A percentile compares a stretch with the other conserved stretches of the same genome.
Conservation (phyloP, 2,113 vertebrate genomes). For the Apodemus sylvaticus region DNA sequence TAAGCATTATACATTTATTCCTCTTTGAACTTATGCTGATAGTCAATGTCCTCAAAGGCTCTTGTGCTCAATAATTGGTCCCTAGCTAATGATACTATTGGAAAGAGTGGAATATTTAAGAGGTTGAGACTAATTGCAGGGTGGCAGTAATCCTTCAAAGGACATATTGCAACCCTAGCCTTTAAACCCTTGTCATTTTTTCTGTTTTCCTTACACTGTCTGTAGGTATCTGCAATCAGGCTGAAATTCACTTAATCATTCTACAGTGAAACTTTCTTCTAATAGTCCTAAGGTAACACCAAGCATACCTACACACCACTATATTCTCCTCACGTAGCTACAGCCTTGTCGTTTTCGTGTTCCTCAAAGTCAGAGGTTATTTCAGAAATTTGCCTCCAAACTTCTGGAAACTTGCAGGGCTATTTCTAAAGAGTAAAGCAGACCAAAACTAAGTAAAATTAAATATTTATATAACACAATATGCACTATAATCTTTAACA, state of each 20-base stretch:
- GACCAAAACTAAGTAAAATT: slow-evolving; percentile 41
- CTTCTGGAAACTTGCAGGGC: neutral
- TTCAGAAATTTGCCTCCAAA: neutral
- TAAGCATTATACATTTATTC: neutral
- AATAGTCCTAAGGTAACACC: neutral
- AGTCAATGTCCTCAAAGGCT: neutral
- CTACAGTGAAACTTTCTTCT: neutral
- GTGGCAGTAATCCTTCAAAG: neutral
- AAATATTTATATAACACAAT: slow-evolving; percentile 49
- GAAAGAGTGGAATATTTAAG: neutral
- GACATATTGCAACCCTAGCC: neutral
- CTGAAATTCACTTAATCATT: neutral
- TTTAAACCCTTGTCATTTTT: too few species aligned
- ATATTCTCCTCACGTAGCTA: neutral
- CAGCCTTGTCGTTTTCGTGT: neutral
- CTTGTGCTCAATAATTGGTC: neutral
- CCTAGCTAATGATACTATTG: neutral
- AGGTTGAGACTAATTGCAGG: neutral
- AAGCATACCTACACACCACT: too few species aligned
- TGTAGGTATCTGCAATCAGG: neutral
- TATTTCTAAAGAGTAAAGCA: slow-evolving; percentile 7
- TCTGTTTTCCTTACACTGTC: neutral
- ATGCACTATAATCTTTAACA: slow-evolving; percentile 36
- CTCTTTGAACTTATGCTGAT: neutral
- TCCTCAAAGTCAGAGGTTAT: neutral